Percentiles rank a stretch among this genome's conserved stretches.
Conservation (phyloP, 2,888 invertebrate genomes). For the Apantesis nais region DNA sequence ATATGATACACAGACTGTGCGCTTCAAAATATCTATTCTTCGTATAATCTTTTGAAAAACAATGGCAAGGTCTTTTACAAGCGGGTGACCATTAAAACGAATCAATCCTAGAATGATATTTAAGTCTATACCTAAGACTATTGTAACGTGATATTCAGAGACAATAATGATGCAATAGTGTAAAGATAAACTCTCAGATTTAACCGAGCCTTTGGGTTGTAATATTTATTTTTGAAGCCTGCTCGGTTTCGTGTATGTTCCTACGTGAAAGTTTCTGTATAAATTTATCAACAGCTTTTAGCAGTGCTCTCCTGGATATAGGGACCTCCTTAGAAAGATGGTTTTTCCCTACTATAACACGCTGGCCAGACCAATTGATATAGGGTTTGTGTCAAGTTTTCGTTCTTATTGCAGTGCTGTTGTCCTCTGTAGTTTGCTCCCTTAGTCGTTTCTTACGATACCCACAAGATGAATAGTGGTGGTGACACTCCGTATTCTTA, state of each 20-base stretch:
- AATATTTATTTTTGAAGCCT: background rate
- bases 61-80: background rate
- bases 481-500: too few species aligned
- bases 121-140: background rate
- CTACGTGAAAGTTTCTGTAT: too few species aligned
- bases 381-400: too few species aligned
- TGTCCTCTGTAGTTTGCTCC: too few species aligned
- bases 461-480: too few species aligned
- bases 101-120: background rate
- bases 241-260: background rate
- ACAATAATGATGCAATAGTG: background rate
- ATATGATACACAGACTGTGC: constrained; percentile 92
- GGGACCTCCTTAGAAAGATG: too few species aligned
- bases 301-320: too few species aligned
- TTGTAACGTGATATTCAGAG: background rate
- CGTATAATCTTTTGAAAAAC: background rate
- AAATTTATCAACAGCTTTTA: too few species aligned
- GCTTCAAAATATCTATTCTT: constrained; percentile 94
- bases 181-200: background rate
- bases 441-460: too few species aligned
- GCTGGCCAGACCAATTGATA: too few species aligned
- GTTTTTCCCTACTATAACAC: too few species aligned
- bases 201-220: background rate
- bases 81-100: background rate
- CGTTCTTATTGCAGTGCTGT: too few species aligned